Base-by-base conservation (phyloP, 2,888 invertebrate species). In the Melanostoma mellinum region DNA sequence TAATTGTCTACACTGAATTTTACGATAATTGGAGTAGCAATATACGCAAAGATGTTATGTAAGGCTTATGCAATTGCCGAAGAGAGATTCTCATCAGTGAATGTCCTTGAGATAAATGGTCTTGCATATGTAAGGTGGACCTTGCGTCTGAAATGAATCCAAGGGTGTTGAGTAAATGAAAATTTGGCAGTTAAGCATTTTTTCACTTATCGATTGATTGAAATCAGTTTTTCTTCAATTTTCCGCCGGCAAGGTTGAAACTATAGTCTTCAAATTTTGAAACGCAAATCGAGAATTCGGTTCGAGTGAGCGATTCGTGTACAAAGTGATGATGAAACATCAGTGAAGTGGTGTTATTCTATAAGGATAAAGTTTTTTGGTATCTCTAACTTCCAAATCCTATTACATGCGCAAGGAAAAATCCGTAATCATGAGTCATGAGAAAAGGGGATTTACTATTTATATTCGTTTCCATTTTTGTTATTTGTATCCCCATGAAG, bases 11-110 rank as follows among this genome's bases (percentile, higher is more conserved):
- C n/a, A 35, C 8, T 71, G 53, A 67, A 65, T 77, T 77, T 84
- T 71, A 84, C 84, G 84, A 84, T 79, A 67, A 84, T 79, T 84
- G 74, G 36, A 53, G 56, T 63, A 46, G 74, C 33, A 53, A 50
- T 63, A 46, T 40, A 32, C 44, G 6, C 6, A 6, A 32, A 36
- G 9, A 10, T 55, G 60, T 67, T 71, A 56, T 50, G 56, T 40
- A 42, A 52, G 61, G 10, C 36, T 61, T 74, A 46, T 53, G 71
- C 71, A 79, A 71, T 69, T 77, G 55, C 42, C 4, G 50, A 50
- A 30, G n/a, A 69, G 44, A 42, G 33, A 58, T 46, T 48, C 46
- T 20, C 35, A 8, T 30, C 3, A 40, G 20, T 38, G 6, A 58
- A 74, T 61, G 78, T 56, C 84, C 84, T 79, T 84, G 78, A 78